Base-by-base conservation (phyloP, 2,113 vertebrate species). In the Macaca mulatta region DNA sequence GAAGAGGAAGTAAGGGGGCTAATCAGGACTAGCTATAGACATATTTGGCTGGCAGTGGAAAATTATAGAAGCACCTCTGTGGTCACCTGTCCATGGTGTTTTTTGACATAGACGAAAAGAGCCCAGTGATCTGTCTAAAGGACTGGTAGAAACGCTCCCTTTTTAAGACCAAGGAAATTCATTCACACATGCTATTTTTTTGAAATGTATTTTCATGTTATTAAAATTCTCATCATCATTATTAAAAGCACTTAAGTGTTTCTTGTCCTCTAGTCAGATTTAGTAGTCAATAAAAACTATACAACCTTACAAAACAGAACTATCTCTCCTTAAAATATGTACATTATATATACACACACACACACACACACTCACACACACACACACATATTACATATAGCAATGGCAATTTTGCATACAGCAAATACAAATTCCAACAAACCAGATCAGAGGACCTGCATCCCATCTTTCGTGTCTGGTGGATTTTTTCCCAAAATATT, bases 231-330 rank as follows among this genome's bases (percentile, higher is more conserved):
- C 20, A 75, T 43, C 40, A 64, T 48, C 18, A 72, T 91, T 22
- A 91, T 61, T 77, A 84, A 93, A 79, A 81, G 64, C 3, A 30
- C 2, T 79, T 43, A 61, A 61, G 20, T 48, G 92, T 38, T 80
- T 17, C 14, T 48, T 55, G 0, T 70, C 23, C 27, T 89, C 12
- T 78, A 87, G 16, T 12, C 20, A 79, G 22, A 85, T 92, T 85
- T 78, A 93, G 17, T 67, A 89, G 74, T 38, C 74, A 17, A 91
- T 87, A 75, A 87, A 89, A 87, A 78, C 7, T 40, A 32, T 61
- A 86, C 18, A 13, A 79, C 1, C 7, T 90, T 86, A 78, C 1
- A 52, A 43, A 81, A 45, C 3, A 55, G 67, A n/a, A 57, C 5
- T 61, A 45, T 89, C 8, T 94, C 23, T 75, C 13, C 52, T 55